phyloP scores from a whole-genome alignment of 2,797 vertebrate genomes.

The Alosa sapidissima region DNA sequence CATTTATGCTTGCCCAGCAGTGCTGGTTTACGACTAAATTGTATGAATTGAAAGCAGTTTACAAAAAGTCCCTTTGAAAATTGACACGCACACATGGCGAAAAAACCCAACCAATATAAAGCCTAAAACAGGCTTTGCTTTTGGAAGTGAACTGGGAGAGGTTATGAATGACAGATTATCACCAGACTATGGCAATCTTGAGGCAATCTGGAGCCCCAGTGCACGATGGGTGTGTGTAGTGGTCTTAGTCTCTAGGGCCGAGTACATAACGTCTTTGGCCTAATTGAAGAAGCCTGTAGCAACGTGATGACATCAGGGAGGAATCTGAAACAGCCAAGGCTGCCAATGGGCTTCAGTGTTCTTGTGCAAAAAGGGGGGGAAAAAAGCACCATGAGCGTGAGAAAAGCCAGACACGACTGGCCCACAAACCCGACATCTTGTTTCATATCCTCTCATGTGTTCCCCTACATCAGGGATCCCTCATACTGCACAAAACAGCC shows the following conservation, averaged over 20 bases:
- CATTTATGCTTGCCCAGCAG: conserved; percentile 1
- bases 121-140: neutral
- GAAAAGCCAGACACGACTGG: conserved; percentile 43
- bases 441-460: conserved; percentile 14
- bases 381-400: conserved; percentile 42
- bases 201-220: conserved; percentile 9
- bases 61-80: neutral
- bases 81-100: conserved; percentile 41
- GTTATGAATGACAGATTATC: conserved; percentile 1
- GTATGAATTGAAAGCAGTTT: conserved; percentile 39
- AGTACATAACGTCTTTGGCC: conserved; percentile 23
- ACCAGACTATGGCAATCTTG: conserved; percentile 9
- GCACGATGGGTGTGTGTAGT: neutral
- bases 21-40: conserved; percentile 45
- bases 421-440: conserved; percentile 13
- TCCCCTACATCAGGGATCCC: neutral
- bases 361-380: neutral
- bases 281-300: conserved; percentile 44
- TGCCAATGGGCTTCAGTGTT: conserved; percentile 24
- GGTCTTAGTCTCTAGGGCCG: neutral
- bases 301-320: conserved; percentile 47
- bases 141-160: neutral
- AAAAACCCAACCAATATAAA: neutral
- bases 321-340: conserved; percentile 44
- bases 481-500: neutral